Evolutionary conservation across 92 coral and sea anemone genomes (phyloP).

Genomic region (Isaurus tuberculatus): DNA sequence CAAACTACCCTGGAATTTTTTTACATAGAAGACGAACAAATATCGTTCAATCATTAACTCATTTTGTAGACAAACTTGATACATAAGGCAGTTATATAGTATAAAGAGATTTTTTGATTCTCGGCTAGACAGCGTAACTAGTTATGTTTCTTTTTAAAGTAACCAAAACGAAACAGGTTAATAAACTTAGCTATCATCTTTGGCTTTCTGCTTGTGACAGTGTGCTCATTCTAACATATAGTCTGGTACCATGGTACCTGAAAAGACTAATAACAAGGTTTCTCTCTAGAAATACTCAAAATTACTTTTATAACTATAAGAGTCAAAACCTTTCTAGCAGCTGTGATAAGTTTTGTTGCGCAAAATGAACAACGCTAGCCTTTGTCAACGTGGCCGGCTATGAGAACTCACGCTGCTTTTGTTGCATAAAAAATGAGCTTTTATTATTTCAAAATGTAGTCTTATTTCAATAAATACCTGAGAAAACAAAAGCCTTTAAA

Average conservation of each 20-base stretch:
- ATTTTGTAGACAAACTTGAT: too few relatives aligned
- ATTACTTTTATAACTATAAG: background rate
- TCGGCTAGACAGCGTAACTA: background rate
- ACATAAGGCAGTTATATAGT: too few relatives aligned
- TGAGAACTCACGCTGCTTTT: conserved; percentile 1
- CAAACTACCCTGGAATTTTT: background rate
- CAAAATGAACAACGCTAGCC: background rate
- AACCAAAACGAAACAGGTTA: conserved; percentile 21
- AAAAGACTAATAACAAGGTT: background rate
- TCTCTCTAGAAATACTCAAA: conserved; percentile 34
- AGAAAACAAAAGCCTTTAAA: too few relatives aligned
- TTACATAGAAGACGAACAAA: too few relatives aligned
- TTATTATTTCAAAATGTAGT: background rate
- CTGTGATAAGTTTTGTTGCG: background rate
- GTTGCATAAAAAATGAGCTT: conserved; percentile 46
- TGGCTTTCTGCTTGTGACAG: conserved; percentile 21
- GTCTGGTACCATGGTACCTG: background rate
- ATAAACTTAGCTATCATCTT: background rate
- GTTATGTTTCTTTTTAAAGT: background rate
- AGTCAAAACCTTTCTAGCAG: background rate
- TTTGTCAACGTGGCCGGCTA: conserved; percentile 19
- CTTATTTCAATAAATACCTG: too few relatives aligned
- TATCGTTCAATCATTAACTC: too few relatives aligned
- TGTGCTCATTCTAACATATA: conserved; percentile 8
- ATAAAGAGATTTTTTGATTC: background rate